phyloP scores from a whole-genome alignment of 1,140 invertebrate genomes.

The Anastrepha obliqua region DNA sequence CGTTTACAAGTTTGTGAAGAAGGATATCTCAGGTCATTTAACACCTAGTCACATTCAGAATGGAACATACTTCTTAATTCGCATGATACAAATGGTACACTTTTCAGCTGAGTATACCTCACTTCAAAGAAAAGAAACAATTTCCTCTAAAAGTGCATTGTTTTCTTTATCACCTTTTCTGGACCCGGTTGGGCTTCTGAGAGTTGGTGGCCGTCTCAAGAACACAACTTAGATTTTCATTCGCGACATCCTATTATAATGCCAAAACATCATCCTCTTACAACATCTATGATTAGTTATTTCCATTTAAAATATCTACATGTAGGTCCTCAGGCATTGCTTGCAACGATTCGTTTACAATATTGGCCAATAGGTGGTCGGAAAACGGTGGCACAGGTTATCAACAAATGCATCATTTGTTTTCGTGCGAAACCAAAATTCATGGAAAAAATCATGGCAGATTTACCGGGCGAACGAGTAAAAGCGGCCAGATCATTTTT shows the following conservation, averaged over 20 bases:
- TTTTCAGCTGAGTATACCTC: background rate
- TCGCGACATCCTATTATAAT: conserved; percentile 26
- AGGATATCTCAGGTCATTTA: background rate
- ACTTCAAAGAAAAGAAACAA: background rate
- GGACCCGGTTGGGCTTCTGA: background rate
- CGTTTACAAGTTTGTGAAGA: background rate
- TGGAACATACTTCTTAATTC: conserved; percentile 7
- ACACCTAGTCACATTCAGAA: background rate
- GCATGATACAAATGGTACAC: background rate
- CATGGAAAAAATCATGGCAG: conserved; percentile 43
- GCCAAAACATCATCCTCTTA: background rate
- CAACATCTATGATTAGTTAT: background rate
- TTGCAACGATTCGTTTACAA: background rate
- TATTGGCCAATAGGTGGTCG: background rate
- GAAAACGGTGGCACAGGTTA: background rate
- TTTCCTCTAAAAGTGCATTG: background rate
- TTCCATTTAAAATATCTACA: background rate
- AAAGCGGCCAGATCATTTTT: background rate
- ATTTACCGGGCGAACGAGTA: conserved; percentile 37
- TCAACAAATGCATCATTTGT: no score
- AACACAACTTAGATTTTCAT: background rate
- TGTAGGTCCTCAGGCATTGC: background rate
- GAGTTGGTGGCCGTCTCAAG: background rate
- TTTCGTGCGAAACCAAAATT: conserved; percentile 12
- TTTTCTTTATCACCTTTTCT: conserved; percentile 14